These are phyloP conservation scores for Ectemnius continuus DNA, from an alignment of 2,888 invertebrate genomes.

Conservation along the genomic window DNA sequence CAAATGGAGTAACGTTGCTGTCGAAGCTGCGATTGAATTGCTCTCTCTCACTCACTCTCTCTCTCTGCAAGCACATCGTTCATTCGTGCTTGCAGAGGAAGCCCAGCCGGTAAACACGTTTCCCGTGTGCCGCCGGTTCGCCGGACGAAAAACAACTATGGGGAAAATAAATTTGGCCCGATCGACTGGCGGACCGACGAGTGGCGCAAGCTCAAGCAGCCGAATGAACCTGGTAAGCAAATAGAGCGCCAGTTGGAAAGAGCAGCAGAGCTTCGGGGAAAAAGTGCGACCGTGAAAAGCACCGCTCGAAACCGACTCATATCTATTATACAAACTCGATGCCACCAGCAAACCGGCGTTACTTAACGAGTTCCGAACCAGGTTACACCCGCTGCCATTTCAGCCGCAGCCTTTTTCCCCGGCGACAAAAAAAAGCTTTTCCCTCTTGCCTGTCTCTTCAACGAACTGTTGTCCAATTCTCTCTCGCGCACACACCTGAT, in stretches of 20 bases:
- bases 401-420: slow-evolving; percentile 23
- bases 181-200: neutral
- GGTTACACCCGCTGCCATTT: slow-evolving; percentile 52
- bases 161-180: no score
- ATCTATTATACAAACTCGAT: slow-evolving; percentile 31
- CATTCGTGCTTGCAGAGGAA: no score
- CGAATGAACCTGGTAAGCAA: neutral
- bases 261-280: neutral
- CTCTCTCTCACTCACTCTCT: no score
- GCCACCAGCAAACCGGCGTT: slow-evolving; percentile 38
- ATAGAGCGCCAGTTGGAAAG: neutral
- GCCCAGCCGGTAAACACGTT: no score
- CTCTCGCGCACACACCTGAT: neutral
- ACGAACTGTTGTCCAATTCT: neutral
- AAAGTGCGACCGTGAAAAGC: slow-evolving; percentile 3
- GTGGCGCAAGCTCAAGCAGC: neutral
- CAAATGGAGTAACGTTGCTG: no score
- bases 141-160: no score
- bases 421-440: neutral
- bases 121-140: no score
- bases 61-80: no score
- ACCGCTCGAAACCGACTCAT: slow-evolving; percentile 12
- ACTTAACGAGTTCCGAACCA: slow-evolving; percentile 54
- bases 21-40: no score
- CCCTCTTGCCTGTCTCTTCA: neutral